Evolutionary conservation across 2,888 invertebrate species (phyloP), one percentile per base, ranked within the genome.

Genomic region (Napeogenes sylphis): DNA sequence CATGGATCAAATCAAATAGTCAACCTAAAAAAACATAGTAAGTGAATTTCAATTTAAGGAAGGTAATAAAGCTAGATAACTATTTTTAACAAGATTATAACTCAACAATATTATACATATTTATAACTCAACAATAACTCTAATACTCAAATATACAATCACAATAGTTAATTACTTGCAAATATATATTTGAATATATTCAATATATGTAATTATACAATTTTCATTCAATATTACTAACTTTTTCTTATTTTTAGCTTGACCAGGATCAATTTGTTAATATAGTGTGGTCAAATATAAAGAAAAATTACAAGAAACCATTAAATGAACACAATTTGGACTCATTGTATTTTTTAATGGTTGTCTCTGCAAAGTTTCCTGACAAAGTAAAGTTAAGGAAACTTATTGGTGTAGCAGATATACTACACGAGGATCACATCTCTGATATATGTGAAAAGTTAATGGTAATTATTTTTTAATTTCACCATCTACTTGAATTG

Each of bases 251-350:
- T 60, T 70, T 68, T 64, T 78, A 93, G 92, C 69, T 92, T 42
- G 81, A 91, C 68, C 85, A 90, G 71, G 85, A 91, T 4, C 87
- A 92, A 70, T 93, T 95, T 72, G 80, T 87, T 62, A 74, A 83
- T 56, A 82, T 88, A 32, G 73, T 95, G 4, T 94, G 94, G 93
- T 90, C 93, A 2, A 72, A 92, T 56, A 75, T 95, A 51, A 91
- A 93, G 73, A 81, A 85, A 61, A 92, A 93, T 73, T 83, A 94
- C 60, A 90, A 91, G 51, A 93, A 93, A 72, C 91, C 93, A 8
- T 92, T 94, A 84, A 80, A 90, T 13, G 93, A 94, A 59, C 94
- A 94, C 71, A 91, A 86, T 38, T 81, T 95, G 30, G 94, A 95
- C 77, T 92, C 92, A 2, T 82, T 95, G 4, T 92, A 94, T 75